phyloP scores from a whole-genome alignment of 2,888 invertebrate species.

The Cosmia trapezina region DNA sequence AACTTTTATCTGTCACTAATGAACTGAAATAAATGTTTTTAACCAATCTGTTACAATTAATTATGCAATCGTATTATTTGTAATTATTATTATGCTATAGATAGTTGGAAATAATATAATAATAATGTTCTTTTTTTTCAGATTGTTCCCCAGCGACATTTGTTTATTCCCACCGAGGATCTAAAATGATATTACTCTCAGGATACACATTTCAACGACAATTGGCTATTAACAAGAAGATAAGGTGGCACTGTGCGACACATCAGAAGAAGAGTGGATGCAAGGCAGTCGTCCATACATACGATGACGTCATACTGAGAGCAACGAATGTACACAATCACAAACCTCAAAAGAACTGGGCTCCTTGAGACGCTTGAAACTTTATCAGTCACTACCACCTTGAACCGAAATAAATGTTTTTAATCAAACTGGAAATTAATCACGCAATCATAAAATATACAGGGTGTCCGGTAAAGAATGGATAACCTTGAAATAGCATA shows the following conservation, averaged over 20 bases:
- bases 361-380: neutral
- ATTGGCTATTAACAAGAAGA: neutral
- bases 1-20: neutral
- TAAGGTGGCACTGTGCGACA: slow-evolving; percentile 33
- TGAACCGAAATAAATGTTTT: neutral
- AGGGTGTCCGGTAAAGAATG: too few relatives aligned
- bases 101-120: neutral
- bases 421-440: neutral
- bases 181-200: slow-evolving; percentile 32
- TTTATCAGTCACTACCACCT: neutral
- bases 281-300: slow-evolving; percentile 21
- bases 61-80: neutral
- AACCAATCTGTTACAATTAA: neutral
- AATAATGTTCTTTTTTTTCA: neutral
- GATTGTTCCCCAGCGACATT: neutral
- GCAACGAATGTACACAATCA: slow-evolving; percentile 23
- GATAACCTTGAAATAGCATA: too few relatives aligned
- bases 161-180: slow-evolving; percentile 16
- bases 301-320: slow-evolving; percentile 10
- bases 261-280: slow-evolving; percentile 8
- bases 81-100: neutral
- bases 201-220: slow-evolving; percentile 34
- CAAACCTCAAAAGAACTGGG: slow-evolving; percentile 11
- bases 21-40: neutral
- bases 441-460: neutral